Base-by-base conservation (phyloP, 1,140 invertebrate species). In the Monochamus saltuarius region DNA sequence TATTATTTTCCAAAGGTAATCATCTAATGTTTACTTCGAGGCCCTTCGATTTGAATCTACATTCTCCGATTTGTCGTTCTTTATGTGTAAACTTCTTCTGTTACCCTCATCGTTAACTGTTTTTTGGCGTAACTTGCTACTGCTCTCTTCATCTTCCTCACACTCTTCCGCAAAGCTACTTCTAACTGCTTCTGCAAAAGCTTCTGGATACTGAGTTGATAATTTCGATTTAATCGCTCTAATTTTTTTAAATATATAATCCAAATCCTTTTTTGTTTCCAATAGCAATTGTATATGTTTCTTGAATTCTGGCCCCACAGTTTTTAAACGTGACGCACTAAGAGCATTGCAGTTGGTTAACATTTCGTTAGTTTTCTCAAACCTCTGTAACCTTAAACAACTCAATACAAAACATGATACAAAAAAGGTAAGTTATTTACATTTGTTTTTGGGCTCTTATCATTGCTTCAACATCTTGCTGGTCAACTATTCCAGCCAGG, bases 301-400 rank as follows among this genome's bases (percentile, higher is more conserved):
- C 67, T 94, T 95, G 61, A 97, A 95, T 67, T 97, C 93, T 17
- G 84, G 83, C 7, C 84, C 85, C 17, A 94, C 90, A 50, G 85
- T 86, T 71, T 94, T 90, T 49, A 92, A 82, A 34, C 94, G 84
- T 59, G 85, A 82, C 7, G 89, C 83, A 4, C 93, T 94, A 4
- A 98, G 76, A 4, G 90, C 87, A 77, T 97, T 97, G 70, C 94
- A 97, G 70, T 97, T 97, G 17, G 93, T 89, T 17, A 98, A 77
- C 95, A 97, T 98, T 83, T 97, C 95, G 74, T 97, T 98, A 2
- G 95, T 97, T 73, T 98, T 98, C 72, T 98, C 95, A 80, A 96
- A 98, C 59, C 94, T 82, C 68, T 94, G 91, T 17, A 98, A 77
- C 93, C 95, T 98, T 74, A 39, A 83, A 79, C n/a, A 70, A 53